These are phyloP conservation scores for Acropternis orthonyx DNA, from an alignment of 2,797 vertebrate genomes.

Conservation along the genomic window DNA sequence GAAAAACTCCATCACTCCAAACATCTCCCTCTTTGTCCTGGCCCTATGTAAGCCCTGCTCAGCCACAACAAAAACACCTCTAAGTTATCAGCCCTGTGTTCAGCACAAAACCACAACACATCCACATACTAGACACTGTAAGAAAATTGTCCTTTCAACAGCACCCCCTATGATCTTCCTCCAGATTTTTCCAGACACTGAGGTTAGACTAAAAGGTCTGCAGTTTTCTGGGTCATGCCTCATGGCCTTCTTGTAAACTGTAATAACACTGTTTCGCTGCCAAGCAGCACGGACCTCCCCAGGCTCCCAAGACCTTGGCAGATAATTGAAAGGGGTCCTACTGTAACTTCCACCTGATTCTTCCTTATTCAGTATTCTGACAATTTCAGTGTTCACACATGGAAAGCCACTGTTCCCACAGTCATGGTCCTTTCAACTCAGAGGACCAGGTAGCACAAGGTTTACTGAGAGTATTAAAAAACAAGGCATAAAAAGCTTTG, in stretches of 20 bases:
- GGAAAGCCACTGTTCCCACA: background rate
- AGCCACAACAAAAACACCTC: background rate
- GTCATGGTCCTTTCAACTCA: background rate
- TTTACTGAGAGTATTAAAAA: background rate
- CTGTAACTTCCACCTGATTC: background rate
- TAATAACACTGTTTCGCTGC: background rate
- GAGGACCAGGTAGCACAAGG: background rate
- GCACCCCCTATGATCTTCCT: background rate
- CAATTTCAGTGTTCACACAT: background rate
- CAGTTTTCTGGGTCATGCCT: background rate
- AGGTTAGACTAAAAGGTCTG: background rate
- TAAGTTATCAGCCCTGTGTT: background rate
- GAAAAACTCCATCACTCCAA: background rate
- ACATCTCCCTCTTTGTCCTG: background rate
- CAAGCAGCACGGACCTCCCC: background rate
- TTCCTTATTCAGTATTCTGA: background rate
- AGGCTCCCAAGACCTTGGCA: too few relatives aligned
- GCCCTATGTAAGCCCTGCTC: background rate
- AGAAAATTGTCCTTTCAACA: background rate
- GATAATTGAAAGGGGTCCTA: background rate
- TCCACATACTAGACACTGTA: background rate
- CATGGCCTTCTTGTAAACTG: background rate
- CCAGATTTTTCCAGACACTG: background rate
- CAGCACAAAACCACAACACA: background rate
- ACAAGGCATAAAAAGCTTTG: background rate